Evolutionary conservation across 1,140 invertebrate species (phyloP).

Genomic region (Yoshiicerus persimilis): DNA sequence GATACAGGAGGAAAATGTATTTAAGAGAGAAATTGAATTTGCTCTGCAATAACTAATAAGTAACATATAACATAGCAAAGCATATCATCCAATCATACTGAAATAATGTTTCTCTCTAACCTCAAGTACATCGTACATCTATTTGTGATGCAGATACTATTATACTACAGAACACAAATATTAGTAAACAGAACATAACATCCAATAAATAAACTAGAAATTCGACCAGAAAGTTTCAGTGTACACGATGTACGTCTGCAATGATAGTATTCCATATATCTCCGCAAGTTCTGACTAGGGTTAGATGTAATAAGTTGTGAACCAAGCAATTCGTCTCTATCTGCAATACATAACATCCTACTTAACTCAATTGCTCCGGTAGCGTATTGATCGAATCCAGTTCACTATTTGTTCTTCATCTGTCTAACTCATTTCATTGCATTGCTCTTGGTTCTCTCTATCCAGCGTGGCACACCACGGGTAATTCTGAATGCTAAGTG

Average conservation of each 20-base stretch:
- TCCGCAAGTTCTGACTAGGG: not conserved
- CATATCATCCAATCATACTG: not conserved
- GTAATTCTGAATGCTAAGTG: not conserved
- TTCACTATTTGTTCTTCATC: not conserved
- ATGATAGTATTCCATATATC: too few relatives aligned
- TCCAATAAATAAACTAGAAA: not conserved
- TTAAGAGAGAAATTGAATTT: not conserved
- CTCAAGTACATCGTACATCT: not conserved
- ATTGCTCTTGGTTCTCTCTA: not conserved
- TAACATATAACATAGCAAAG: not conserved
- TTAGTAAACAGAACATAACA: not conserved
- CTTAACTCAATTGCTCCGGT: constrained; percentile 1
- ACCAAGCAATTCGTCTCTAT: not conserved
- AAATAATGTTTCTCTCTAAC: not conserved
- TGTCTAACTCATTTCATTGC: not conserved
- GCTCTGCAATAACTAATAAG: not conserved
- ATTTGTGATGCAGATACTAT: not conserved
- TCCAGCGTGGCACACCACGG: not conserved
- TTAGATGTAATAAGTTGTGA: not conserved
- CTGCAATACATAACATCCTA: not conserved
- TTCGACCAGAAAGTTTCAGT: not conserved
- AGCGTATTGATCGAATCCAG: not conserved
- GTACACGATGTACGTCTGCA: not conserved
- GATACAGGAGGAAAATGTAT: constrained; percentile 52
- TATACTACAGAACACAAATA: not conserved